Evolutionary conservation across 2,888 invertebrate genomes (phyloP).

Genomic region (Philereme vetulata): DNA sequence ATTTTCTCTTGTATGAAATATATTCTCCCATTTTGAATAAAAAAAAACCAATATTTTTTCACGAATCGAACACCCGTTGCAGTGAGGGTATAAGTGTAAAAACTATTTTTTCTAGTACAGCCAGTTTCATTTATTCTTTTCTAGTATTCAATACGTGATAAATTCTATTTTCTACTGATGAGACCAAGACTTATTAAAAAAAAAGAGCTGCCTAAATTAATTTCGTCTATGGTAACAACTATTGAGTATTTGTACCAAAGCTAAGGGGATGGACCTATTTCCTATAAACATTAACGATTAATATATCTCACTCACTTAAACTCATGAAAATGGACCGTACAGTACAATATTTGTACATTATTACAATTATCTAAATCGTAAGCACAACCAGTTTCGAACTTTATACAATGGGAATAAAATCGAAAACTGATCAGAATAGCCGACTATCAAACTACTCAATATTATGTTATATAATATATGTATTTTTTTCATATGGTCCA

Average conservation of each 20-base stretch:
- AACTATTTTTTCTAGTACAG: background rate
- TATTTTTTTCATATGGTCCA: constrained; percentile 26
- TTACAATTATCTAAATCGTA: constrained; percentile 20
- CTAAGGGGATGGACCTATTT: constrained; percentile 55
- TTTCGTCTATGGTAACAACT: constrained; percentile 67
- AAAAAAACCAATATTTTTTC: no score
- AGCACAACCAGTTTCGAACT: constrained; percentile 50
- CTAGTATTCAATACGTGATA: background rate
- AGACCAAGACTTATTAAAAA: constrained; percentile 29
- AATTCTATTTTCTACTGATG: background rate
- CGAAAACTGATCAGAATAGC: constrained; percentile 16
- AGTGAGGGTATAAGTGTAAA: no score
- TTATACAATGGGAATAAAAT: constrained; percentile 35
- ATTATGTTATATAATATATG: constrained; percentile 7
- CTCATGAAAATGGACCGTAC: constrained; percentile 26
- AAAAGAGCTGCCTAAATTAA: constrained; percentile 55
- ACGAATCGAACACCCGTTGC: no score
- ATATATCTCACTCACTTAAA: constrained; percentile 64
- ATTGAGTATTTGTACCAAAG: constrained; percentile 81
- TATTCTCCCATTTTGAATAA: background rate
- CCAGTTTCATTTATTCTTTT: background rate
- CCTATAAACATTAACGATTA: constrained; percentile 38
- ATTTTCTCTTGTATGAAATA: background rate
- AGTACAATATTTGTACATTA: constrained; percentile 30
- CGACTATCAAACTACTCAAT: constrained; percentile 7